Conservation (phyloP, 1,140 invertebrate genomes). For the Lepidotrigona ventralis region DNA sequence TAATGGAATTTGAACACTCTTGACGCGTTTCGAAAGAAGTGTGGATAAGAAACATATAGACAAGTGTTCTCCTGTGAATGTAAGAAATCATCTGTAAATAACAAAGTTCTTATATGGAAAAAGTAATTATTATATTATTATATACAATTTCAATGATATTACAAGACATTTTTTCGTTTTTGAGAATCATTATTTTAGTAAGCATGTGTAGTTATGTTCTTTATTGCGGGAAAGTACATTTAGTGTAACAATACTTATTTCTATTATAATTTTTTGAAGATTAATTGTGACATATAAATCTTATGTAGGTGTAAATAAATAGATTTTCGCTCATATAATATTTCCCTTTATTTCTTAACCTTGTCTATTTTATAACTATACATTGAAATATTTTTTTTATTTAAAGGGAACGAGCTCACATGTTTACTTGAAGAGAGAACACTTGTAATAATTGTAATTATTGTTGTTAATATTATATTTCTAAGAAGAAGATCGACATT, state of each 20-base stretch:
- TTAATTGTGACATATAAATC: slow-evolving; percentile 47
- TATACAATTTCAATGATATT: slow-evolving; percentile 39
- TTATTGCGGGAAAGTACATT: slow-evolving; percentile 35
- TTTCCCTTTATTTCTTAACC: slow-evolving; percentile 44
- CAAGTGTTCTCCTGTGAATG: slow-evolving; percentile 63
- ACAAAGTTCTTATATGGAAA: slow-evolving; percentile 58
- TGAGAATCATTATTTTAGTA: slow-evolving; percentile 37
- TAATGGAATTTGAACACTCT: slow-evolving; percentile 61
- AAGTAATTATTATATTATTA: slow-evolving; percentile 63
- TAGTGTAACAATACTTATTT: slow-evolving; percentile 42
- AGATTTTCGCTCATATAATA: slow-evolving; percentile 45
- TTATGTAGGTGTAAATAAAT: slow-evolving; percentile 50
- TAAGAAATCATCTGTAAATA: slow-evolving; percentile 58
- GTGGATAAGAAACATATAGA: slow-evolving; percentile 36
- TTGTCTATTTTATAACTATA: slow-evolving; percentile 29
- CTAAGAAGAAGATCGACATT: slow-evolving; percentile 30
- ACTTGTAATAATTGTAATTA: slow-evolving; percentile 55
- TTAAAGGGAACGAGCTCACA: slow-evolving; percentile 44
- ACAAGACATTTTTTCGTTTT: slow-evolving; percentile 38
- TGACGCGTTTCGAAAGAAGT: slow-evolving; percentile 34
- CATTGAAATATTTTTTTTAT: slow-evolving; percentile 25
- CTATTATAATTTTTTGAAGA: slow-evolving; percentile 46
- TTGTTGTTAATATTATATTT: slow-evolving; percentile 31
- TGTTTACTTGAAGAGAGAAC: slow-evolving; percentile 56
- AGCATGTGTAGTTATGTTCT: slow-evolving; percentile 51